Conservation (phyloP, 2,888 invertebrate species). For the Helleia helle region DNA sequence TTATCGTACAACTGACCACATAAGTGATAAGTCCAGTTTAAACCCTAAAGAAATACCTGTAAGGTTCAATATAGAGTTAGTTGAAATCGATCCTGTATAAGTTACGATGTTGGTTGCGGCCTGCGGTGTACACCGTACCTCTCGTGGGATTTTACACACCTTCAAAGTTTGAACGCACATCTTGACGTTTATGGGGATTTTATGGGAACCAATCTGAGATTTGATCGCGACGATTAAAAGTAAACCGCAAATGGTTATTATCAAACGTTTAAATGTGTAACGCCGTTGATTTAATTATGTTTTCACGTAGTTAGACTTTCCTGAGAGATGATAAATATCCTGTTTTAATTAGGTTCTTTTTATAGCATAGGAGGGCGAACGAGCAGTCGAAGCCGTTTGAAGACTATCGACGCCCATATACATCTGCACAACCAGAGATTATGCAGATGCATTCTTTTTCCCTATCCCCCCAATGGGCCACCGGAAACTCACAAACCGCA, state of each 20-base stretch:
- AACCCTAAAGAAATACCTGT: neutral
- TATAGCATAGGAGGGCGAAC: too few relatives aligned
- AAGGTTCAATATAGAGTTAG: slow-evolving; percentile 1
- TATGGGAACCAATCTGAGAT: slow-evolving; percentile 48
- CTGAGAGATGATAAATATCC: too few relatives aligned
- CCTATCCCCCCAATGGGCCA: too few relatives aligned
- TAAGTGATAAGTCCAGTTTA: slow-evolving; percentile 12
- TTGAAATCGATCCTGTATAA: slow-evolving; percentile 24
- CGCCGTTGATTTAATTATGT: slow-evolving; percentile 12
- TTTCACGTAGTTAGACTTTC: too few relatives aligned
- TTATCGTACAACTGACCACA: slow-evolving; percentile 21
- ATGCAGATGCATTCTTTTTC: too few relatives aligned
- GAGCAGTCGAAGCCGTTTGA: too few relatives aligned
- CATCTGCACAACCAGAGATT: too few relatives aligned
- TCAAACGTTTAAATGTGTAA: slow-evolving; percentile 11
- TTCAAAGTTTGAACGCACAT: slow-evolving; percentile 22
- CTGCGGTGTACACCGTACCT: slow-evolving; percentile 48
- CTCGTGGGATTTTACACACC: slow-evolving; percentile 40
- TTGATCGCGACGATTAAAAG: slow-evolving; percentile 24
- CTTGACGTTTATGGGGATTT: slow-evolving; percentile 44
- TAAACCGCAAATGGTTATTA: slow-evolving; percentile 10
- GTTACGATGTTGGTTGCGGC: slow-evolving; percentile 39
- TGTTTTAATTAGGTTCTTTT: too few relatives aligned
- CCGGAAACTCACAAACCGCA: too few relatives aligned
- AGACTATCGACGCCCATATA: too few relatives aligned